Base-by-base conservation (phyloP, 1,140 invertebrate genomes). In the Potamilus streckersoni region DNA sequence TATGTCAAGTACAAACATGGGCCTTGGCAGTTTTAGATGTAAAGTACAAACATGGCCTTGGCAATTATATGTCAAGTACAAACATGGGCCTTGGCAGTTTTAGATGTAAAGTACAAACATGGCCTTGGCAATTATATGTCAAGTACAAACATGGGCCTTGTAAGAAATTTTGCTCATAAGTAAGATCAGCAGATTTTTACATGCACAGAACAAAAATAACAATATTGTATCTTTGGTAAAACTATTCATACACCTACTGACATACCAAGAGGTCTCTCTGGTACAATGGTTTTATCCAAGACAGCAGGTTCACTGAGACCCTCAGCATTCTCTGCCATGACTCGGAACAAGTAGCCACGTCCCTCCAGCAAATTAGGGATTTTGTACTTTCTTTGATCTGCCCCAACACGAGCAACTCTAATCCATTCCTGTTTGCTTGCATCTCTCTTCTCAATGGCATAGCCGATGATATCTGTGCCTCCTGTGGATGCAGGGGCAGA, bases 401-500 rank as follows among this genome's bases (percentile, higher is more conserved):
- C 74, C 49, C 80, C 80, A 14, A 84, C 82, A 17, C 83, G 74
- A 5, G 79, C 83, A 63, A 87, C 80, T 62, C 80, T 73, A 23
- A 74, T 67, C 88, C 89, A 90, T 94, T 89, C 95, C 92, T 74
- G 96, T 95, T 77, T 96, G 93, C 85, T 83, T 31, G 84, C 81
- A 31, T 90, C 88, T 20, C 84, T 79, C 90, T 98, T 98, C 89
- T 98, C 97, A 49, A 99, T 94, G 27, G 94, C 91, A 84, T 99
- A 99, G 86, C 96, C 94, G 1, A 94, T 94, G 17, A 99, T 93
- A 11, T 97, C 96, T 87, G 96, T 94, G 60, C 98, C 98, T 85
- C 98, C 98, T 90, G 98, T 97, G 87, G 98, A 96, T 85, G 97
- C 96, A 59, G 98, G 98, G 86, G 97, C 96, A 78, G 96, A 94